A percentile compares a stretch with the other conserved stretches of the same genome.
These are phyloP conservation scores for Lasiurus cinereus DNA, from an alignment of 2,113 vertebrate species.

Conservation along the genomic window DNA sequence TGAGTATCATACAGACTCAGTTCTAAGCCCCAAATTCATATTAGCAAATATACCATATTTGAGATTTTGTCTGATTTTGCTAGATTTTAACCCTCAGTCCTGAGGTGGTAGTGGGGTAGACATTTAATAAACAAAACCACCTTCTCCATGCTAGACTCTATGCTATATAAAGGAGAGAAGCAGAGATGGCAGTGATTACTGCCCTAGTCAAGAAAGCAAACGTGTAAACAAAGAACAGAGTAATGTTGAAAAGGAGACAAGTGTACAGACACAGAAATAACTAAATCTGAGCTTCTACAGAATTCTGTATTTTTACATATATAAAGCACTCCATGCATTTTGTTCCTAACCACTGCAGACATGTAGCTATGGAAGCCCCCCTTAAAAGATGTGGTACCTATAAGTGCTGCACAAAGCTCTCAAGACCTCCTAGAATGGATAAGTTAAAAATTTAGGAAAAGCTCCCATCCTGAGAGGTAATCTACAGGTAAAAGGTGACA, in stretches of 20 bases:
- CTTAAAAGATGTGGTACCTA: background rate
- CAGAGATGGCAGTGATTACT: background rate
- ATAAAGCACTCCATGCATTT: background rate
- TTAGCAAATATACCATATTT: background rate
- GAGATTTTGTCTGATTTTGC: background rate
- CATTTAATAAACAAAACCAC: background rate
- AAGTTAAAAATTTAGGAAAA: background rate
- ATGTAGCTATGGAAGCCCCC: fast-evolving
- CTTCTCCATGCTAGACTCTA: background rate
- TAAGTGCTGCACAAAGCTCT: background rate
- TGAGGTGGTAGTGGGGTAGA: background rate
- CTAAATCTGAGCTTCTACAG: background rate
- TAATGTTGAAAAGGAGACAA: background rate
- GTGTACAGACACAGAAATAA: background rate
- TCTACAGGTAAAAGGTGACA: background rate
- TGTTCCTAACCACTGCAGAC: background rate
- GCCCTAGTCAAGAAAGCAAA: background rate
- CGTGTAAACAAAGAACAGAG: background rate
- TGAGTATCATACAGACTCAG: background rate
- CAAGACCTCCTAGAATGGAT: background rate
- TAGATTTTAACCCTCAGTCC: background rate
- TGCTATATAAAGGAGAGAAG: background rate
- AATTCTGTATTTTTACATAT: background rate
- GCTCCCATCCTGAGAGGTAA: background rate
- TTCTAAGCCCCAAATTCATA: background rate